Evolutionary conservation across 2,797 vertebrate genomes (phyloP).

Genomic region (Myiotriccus ornatus): DNA sequence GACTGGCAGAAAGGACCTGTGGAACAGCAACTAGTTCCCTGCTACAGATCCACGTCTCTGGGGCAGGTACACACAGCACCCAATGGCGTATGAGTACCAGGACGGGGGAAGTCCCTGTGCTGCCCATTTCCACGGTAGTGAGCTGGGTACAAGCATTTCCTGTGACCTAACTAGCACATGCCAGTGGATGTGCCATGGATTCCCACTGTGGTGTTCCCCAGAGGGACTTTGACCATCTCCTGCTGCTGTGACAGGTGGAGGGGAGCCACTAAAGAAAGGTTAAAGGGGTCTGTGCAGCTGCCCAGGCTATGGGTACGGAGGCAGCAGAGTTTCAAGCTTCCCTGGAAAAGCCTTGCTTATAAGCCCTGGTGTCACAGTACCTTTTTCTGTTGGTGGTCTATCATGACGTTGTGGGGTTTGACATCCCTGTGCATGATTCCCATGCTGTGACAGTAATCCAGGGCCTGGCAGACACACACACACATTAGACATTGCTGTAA

Average conservation of each 20-base stretch:
- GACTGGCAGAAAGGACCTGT: neutral
- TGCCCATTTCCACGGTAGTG: neutral
- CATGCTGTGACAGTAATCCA: conserved; percentile 99
- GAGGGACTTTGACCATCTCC: neutral
- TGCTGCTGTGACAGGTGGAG: neutral
- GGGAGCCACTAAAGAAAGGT: neutral
- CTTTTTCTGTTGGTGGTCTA: conserved; percentile 97
- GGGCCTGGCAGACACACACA: conserved; percentile 79
- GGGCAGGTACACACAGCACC: neutral
- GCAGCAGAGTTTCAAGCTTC: neutral
- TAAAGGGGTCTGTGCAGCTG: neutral
- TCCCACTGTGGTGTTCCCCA: neutral
- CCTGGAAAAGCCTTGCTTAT: neutral
- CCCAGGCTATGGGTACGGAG: neutral
- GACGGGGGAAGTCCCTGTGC: neutral
- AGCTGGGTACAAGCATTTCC: neutral
- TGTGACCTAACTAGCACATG: neutral
- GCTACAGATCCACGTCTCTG: neutral
- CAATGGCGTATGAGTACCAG: neutral
- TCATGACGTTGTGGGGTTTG: conserved; percentile 99
- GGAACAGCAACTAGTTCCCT: neutral
- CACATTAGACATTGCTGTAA: neutral
- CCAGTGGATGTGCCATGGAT: neutral
- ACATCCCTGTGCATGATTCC: conserved; percentile 99
- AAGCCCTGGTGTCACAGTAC: conserved; percentile 67